Evolutionary conservation across 2,888 invertebrate genomes (phyloP).

Genomic region (Hirudinaria manillensis): DNA sequence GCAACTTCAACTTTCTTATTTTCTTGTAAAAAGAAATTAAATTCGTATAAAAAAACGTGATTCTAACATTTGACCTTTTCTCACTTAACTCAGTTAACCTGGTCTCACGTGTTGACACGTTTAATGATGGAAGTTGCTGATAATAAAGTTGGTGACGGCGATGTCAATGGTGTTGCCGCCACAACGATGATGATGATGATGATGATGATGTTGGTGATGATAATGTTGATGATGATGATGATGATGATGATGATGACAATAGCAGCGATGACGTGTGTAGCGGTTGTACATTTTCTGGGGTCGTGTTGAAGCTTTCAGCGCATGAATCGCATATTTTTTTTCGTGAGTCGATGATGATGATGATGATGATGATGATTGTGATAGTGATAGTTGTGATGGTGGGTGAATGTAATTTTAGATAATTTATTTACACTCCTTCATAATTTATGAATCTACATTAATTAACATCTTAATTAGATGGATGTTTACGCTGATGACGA

Average conservation of each 20-base stretch:
- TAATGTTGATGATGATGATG: slow-evolving; percentile 19
- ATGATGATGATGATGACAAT: slow-evolving; percentile 27
- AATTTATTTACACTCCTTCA: too few relatives aligned
- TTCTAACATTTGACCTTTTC: too few relatives aligned
- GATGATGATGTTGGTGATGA: slow-evolving; percentile 21
- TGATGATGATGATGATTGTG: slow-evolving; percentile 13
- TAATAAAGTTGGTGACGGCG: neutral
- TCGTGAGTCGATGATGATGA: neutral
- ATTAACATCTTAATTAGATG: too few relatives aligned
- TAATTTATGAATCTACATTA: too few relatives aligned
- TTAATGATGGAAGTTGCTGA: neutral
- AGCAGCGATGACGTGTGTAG: neutral
- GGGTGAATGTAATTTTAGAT: too few relatives aligned
- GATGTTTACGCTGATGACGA: too few relatives aligned
- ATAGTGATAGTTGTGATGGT: neutral
- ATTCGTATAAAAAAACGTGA: too few relatives aligned
- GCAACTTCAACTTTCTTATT: too few relatives aligned
- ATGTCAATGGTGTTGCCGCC: neutral
- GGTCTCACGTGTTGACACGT: too few relatives aligned
- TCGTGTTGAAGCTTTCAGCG: neutral
- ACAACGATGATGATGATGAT: neutral
- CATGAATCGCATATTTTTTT: too few relatives aligned
- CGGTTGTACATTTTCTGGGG: neutral
- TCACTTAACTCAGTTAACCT: too few relatives aligned
- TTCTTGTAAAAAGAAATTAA: too few relatives aligned